Percentiles rank a stretch among this genome's conserved stretches.
Evolutionary conservation across 2,888 invertebrate genomes (phyloP).

Genomic region (Balanococcus diminutus): DNA sequence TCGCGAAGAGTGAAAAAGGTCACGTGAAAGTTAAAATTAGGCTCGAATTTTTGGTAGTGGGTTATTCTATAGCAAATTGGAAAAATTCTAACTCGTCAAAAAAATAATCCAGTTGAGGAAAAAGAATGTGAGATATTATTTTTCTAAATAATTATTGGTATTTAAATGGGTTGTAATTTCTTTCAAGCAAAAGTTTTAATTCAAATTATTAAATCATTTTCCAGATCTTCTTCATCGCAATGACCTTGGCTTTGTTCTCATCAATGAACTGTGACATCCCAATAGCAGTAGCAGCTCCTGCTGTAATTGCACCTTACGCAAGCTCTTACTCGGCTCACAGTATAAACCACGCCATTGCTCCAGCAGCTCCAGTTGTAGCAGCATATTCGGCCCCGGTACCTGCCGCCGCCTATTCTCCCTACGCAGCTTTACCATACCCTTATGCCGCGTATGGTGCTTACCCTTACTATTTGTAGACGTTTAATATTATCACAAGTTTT

Average conservation of each 20-base stretch:
- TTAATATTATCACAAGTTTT: not conserved
- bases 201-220: not conserved
- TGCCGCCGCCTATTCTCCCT: constrained; percentile 37
- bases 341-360: constrained; percentile 70
- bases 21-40: not conserved
- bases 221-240: constrained; percentile 17
- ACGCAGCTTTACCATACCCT: constrained; percentile 54
- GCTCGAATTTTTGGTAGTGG: too few relatives aligned
- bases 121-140: not conserved
- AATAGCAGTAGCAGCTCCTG: constrained; percentile 61
- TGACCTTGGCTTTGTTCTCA: constrained; percentile 29
- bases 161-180: not conserved
- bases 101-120: too few relatives aligned
- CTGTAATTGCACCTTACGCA: constrained; percentile 73
- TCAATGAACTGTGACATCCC: constrained; percentile 9
- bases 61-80: not conserved
- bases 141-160: too few relatives aligned
- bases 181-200: not conserved
- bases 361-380: constrained; percentile 55
- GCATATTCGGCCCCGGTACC: constrained; percentile 36
- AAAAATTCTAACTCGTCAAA: not conserved
- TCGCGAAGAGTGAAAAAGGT: not conserved
- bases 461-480: not conserved
- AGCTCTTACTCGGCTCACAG: constrained; percentile 77
- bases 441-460: constrained; percentile 21